Percentiles rank a stretch among this genome's conserved stretches.
Evolutionary conservation across 2,888 invertebrate genomes (phyloP).

Genomic region (Zootermopsis nevadensis): DNA sequence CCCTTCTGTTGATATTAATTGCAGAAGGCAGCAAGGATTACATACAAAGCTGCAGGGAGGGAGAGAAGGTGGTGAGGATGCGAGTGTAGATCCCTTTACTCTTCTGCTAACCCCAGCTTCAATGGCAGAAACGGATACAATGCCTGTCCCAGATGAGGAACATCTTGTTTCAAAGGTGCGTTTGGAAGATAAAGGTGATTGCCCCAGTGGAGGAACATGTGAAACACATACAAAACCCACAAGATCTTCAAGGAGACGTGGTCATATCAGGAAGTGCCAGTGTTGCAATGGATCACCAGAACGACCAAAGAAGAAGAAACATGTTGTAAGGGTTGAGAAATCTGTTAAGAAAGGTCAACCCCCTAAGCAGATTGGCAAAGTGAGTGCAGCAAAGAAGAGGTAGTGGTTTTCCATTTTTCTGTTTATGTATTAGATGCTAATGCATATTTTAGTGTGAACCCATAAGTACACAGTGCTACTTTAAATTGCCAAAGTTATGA

Average conservation of each 20-base stretch:
- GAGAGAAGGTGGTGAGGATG: slow-evolving; percentile 22
- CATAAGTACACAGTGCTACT: slow-evolving; percentile 35
- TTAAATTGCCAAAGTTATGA: slow-evolving; percentile 43
- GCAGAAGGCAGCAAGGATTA: slow-evolving; percentile 10
- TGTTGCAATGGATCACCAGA: slow-evolving; percentile 72
- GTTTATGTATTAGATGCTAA: slow-evolving; percentile 17
- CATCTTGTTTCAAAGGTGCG: neutral
- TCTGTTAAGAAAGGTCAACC: slow-evolving; percentile 41
- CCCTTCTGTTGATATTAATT: slow-evolving; percentile 14
- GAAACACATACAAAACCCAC: slow-evolving; percentile 53
- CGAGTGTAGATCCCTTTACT: neutral
- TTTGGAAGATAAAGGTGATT: slow-evolving; percentile 37
- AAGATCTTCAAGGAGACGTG: slow-evolving; percentile 62
- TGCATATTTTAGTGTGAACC: slow-evolving; percentile 19
- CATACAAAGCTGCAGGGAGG: neutral
- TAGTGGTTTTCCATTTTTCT: slow-evolving; percentile 42
- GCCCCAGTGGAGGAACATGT: slow-evolving; percentile 39
- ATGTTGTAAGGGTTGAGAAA: slow-evolving; percentile 45
- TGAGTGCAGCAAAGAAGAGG: slow-evolving; percentile 47
- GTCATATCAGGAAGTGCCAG: slow-evolving; percentile 72
- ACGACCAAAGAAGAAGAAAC: slow-evolving; percentile 65
- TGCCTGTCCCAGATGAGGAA: slow-evolving; percentile 31
- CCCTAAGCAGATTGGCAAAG: slow-evolving; percentile 43
- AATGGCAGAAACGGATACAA: slow-evolving; percentile 1
- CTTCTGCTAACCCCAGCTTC: slow-evolving; percentile 3